A percentile compares a stretch with the other conserved stretches of the same genome.
phyloP scores from a whole-genome alignment of 2,888 invertebrate species.

The Papilio elwesi region DNA sequence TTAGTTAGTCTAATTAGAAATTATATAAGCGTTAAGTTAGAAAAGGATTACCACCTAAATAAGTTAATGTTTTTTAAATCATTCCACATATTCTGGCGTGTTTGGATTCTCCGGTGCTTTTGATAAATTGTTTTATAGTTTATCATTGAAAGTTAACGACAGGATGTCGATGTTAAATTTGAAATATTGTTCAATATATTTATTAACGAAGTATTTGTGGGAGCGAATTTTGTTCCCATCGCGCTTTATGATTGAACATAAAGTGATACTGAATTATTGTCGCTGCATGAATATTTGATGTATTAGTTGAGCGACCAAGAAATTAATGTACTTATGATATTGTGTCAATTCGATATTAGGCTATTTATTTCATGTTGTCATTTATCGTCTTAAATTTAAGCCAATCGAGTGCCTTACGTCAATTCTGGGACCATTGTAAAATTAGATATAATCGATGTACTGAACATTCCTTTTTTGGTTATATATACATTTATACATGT shows the following conservation, averaged over 20 bases:
- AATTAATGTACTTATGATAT: constrained; percentile 66
- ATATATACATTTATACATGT: constrained; percentile 57
- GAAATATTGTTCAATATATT: constrained; percentile 38
- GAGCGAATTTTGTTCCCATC: background rate
- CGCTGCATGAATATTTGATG: constrained; percentile 36
- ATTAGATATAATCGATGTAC: constrained; percentile 66
- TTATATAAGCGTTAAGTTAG: constrained; percentile 25
- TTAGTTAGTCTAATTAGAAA: constrained; percentile 21
- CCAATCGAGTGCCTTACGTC: constrained; percentile 68
- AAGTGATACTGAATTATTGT: constrained; percentile 43
- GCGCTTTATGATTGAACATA: constrained; percentile 10
- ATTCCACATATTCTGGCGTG: constrained; percentile 29
- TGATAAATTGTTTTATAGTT: constrained; percentile 30
- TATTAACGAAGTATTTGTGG: constrained; percentile 26
- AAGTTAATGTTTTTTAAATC: constrained; percentile 25
- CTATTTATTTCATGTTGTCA: constrained; percentile 40
- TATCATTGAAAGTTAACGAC: constrained; percentile 13
- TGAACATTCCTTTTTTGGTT: constrained; percentile 78
- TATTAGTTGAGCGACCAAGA: constrained; percentile 13
- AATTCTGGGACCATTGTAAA: constrained; percentile 70
- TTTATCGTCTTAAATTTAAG: constrained; percentile 40
- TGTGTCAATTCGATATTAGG: constrained; percentile 55
- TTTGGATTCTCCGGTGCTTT: constrained; percentile 32
- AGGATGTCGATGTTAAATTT: constrained; percentile 31
- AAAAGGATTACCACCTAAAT: constrained; percentile 34